A percentile compares a stretch with the other conserved stretches of the same genome.
phyloP scores from a whole-genome alignment of 1,140 invertebrate genomes.

The Drosophila hydei region DNA sequence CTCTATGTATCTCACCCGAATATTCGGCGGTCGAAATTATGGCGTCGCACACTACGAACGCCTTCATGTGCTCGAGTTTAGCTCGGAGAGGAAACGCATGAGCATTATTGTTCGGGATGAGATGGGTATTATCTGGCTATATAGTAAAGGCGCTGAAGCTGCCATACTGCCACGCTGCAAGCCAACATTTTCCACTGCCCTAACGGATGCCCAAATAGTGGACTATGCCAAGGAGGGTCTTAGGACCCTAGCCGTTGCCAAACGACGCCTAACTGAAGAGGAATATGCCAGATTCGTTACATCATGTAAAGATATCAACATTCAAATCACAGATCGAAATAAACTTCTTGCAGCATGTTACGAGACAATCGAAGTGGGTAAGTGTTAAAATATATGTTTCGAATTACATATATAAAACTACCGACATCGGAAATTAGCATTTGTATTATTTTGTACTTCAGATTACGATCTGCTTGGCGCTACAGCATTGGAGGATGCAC shows the following conservation, averaged over 20 bases:
- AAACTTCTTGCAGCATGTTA: constrained; percentile 54
- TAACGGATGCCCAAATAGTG: constrained; percentile 93
- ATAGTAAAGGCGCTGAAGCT: constrained; percentile 93
- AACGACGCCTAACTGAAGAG: constrained; percentile 86
- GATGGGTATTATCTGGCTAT: constrained; percentile 88
- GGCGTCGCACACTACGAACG: constrained; percentile 88
- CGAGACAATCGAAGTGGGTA: constrained; percentile 62
- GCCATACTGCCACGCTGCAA: constrained; percentile 87
- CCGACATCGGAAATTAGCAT: too few relatives aligned
- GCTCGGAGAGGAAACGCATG: constrained; percentile 96
- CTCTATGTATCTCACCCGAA: constrained; percentile 37
- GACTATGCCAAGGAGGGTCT: constrained; percentile 94
- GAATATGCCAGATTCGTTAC: constrained; percentile 81
- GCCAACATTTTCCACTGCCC: constrained; percentile 85
- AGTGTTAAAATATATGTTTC: too few relatives aligned
- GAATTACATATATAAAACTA: too few relatives aligned
- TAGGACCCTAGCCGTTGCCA: constrained; percentile 92
- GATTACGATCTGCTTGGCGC: constrained; percentile 89
- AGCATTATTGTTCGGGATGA: constrained; percentile 93
- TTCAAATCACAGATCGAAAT: constrained; percentile 53
- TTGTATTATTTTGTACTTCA: constrained; percentile 19
- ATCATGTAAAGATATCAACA: constrained; percentile 47
- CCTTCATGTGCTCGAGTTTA: constrained; percentile 98
- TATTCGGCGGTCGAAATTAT: constrained; percentile 65
- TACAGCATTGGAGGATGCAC: constrained; percentile 92